These are phyloP conservation scores for Hirundo rustica DNA, from an alignment of 2,797 vertebrate genomes.

Conservation along the genomic window DNA sequence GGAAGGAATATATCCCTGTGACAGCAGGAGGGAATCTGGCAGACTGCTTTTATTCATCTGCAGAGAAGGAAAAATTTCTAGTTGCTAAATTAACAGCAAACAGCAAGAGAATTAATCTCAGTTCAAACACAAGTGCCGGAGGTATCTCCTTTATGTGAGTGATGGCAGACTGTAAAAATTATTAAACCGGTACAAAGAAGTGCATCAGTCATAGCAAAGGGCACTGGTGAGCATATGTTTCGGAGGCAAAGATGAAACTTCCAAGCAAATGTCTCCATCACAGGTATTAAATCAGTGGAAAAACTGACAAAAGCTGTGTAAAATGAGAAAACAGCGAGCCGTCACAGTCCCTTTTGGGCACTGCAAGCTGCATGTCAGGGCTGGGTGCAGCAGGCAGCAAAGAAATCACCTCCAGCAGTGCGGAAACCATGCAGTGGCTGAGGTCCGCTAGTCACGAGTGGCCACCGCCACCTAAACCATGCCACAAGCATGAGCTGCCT, in stretches of 20 bases:
- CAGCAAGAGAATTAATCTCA: slow-evolving; percentile 34
- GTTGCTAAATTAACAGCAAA: slow-evolving; percentile 30
- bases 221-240: neutral
- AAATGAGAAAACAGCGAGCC: neutral
- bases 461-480: neutral
- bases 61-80: slow-evolving; percentile 36
- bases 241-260: slow-evolving; percentile 30
- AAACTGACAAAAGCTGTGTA: slow-evolving; percentile 30
- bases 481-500: neutral
- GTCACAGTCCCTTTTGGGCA: neutral
- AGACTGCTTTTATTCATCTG: slow-evolving; percentile 46
- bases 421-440: neutral
- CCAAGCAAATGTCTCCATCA: neutral
- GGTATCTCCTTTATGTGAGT: slow-evolving; percentile 18
- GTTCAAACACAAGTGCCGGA: neutral
- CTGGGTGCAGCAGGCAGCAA: neutral
- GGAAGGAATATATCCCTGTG: neutral
- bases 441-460: neutral
- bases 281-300: slow-evolving; percentile 49
- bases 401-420: neutral
- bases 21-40: slow-evolving; percentile 36
- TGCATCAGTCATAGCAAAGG: slow-evolving; percentile 22
- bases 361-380: neutral
- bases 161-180: slow-evolving; percentile 25
- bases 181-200: slow-evolving; percentile 18